Evolutionary conservation across 2,888 invertebrate genomes (phyloP), one percentile per base, ranked within the genome.

Genomic region (Cremastinae sp.): DNA sequence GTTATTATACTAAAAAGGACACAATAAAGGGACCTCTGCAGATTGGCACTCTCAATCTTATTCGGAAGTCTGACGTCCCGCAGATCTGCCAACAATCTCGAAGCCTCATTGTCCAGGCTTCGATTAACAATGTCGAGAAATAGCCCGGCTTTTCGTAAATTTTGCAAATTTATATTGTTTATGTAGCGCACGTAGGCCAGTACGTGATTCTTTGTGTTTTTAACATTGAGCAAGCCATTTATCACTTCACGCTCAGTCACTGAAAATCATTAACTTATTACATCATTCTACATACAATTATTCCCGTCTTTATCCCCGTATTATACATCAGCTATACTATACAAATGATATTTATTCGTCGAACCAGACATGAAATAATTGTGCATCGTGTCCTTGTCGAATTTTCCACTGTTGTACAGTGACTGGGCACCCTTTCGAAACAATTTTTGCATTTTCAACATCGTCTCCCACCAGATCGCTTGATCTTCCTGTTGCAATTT

Each of bases 291-390:
- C n/a, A n/a, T n/a, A n/a, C n/a, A n/a, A n/a, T n/a, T n/a, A n/a
- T n/a, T n/a, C n/a, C n/a, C n/a, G n/a, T n/a, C n/a, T n/a, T n/a
- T n/a, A n/a, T n/a, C n/a, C n/a, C n/a, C n/a, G n/a, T n/a, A n/a
- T n/a, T n/a, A n/a, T n/a, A n/a, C n/a, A n/a, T n/a, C n/a, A n/a
- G n/a, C n/a, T n/a, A n/a, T n/a, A n/a, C n/a, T n/a, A n/a, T n/a
- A n/a, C n/a, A n/a, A 3, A 22, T 7, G 12, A 51, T 61, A 2
- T 12, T 16, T 2, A 16, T 61, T 49, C 56, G 1, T 53, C 69
- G 56, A 62, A 98, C 98, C 98, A 73, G 98, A 98, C 98, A 99
- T 99, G 87, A 98, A 98, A 88, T 98, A 99, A 90, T 98, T 98
- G 86, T 99, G 99, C 94, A 96, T 97, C 0, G 95, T 94, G 65